Evolutionary conservation across 2,113 vertebrate species (phyloP).

Genomic region (Archocentrus centrarchus): DNA sequence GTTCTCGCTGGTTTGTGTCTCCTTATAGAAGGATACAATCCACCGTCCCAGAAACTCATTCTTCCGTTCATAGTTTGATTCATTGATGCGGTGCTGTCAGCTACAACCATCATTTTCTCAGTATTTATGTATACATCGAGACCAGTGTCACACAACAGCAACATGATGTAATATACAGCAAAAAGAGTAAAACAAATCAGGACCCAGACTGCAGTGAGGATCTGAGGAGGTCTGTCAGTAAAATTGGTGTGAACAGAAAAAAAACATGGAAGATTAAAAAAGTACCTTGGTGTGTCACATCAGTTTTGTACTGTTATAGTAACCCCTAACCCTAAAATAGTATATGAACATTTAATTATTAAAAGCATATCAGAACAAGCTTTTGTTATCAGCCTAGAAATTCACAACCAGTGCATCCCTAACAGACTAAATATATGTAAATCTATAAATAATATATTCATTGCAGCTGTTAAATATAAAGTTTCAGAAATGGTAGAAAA

Average conservation of each 20-base stretch:
- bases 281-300: background rate
- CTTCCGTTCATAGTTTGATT: no score
- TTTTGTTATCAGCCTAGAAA: background rate
- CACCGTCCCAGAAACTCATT: no score
- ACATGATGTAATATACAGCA: no score
- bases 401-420: background rate
- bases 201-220: background rate
- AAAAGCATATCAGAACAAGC: background rate
- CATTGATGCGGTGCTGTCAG: background rate
- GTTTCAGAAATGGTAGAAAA: background rate
- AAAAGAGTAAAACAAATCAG: no score
- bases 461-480: background rate
- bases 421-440: background rate
- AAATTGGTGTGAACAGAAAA: background rate
- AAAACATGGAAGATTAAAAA: no score
- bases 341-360: background rate
- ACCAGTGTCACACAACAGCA: background rate
- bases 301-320: background rate
- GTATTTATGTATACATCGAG: background rate
- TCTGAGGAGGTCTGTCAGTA: rapidly evolving
- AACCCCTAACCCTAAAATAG: no score
- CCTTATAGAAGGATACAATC: background rate
- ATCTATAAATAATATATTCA: background rate
- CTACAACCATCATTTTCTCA: background rate
- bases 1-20: background rate